A percentile compares a stretch with the other conserved stretches of the same genome.
These are phyloP conservation scores for Pygoscelis antarcticus DNA, from an alignment of 2,113 vertebrate genomes.

Conservation along the genomic window DNA sequence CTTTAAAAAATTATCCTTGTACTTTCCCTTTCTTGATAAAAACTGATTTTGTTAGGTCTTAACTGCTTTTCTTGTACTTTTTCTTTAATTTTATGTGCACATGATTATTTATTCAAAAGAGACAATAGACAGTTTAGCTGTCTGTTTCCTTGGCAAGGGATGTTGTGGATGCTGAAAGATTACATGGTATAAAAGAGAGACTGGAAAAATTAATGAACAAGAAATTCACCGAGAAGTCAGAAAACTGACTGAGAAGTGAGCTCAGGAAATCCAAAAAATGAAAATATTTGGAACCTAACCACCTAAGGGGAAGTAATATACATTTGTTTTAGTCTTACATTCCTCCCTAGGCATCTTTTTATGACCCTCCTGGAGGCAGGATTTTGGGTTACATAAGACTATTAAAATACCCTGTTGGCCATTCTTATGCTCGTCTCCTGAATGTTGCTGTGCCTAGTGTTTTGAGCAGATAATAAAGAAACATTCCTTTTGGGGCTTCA, in stretches of 20 bases:
- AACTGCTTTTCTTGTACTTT: not conserved
- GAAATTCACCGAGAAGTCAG: not conserved
- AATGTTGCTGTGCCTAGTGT: not conserved
- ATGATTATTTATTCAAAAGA: not conserved
- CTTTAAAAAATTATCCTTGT: not conserved
- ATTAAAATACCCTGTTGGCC: not conserved
- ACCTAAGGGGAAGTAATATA: not conserved
- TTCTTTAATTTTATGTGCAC: not conserved
- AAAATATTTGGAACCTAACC: not conserved
- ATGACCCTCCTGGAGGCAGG: not conserved
- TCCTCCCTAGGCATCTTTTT: not conserved
- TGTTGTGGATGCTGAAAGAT: not conserved
- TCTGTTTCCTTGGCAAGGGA: not conserved
- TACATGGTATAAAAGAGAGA: not conserved
- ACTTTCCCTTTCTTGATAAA: not conserved
- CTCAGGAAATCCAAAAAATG: not conserved
- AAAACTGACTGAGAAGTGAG: not conserved
- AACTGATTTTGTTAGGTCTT: not conserved
- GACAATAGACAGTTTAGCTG: not conserved
- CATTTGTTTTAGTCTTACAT: not conserved
- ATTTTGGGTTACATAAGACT: not conserved
- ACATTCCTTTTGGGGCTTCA: not conserved
- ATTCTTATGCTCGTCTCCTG: not conserved
- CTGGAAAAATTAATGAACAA: not conserved
- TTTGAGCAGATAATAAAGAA: not conserved